A percentile compares a stretch with the other conserved stretches of the same genome.
These are phyloP conservation scores for Ladona fulva DNA, from an alignment of 1,140 invertebrate genomes.

Conservation along the genomic window DNA sequence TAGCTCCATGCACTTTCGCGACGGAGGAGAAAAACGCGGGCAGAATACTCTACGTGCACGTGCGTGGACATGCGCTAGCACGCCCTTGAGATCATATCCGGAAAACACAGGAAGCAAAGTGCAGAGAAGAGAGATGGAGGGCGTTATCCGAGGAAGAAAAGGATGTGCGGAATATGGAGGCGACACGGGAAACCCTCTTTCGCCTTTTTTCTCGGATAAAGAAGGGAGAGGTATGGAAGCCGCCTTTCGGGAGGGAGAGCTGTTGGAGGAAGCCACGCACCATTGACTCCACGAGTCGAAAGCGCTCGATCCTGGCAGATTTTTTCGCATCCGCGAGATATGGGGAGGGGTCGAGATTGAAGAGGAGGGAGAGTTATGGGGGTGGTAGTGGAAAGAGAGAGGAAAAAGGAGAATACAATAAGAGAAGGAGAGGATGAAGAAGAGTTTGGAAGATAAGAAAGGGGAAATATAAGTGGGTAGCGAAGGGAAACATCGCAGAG, in stretches of 20 bases:
- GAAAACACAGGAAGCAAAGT: not conserved
- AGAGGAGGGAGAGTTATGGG: not conserved
- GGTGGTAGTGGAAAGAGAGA: not conserved
- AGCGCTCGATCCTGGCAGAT: not conserved
- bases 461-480: not conserved
- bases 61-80: too few species aligned
- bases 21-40: not conserved
- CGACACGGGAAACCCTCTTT: not conserved
- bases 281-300: not conserved
- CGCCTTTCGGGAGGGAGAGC: not conserved
- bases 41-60: not conserved
- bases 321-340: conserved; percentile 8
- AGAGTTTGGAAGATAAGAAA: not conserved
- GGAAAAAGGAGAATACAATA: not conserved
- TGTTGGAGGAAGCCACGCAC: not conserved
- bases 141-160: not conserved
- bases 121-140: not conserved
- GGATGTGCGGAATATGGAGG: not conserved
- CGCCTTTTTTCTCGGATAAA: not conserved
- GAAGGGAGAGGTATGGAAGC: not conserved
- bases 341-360: not conserved
- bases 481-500: not conserved
- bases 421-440: not conserved
- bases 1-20: too few species aligned
- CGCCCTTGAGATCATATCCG: not conserved